Conservation (phyloP, 2,797 vertebrate species). For the Enteromius trimaculatus region DNA sequence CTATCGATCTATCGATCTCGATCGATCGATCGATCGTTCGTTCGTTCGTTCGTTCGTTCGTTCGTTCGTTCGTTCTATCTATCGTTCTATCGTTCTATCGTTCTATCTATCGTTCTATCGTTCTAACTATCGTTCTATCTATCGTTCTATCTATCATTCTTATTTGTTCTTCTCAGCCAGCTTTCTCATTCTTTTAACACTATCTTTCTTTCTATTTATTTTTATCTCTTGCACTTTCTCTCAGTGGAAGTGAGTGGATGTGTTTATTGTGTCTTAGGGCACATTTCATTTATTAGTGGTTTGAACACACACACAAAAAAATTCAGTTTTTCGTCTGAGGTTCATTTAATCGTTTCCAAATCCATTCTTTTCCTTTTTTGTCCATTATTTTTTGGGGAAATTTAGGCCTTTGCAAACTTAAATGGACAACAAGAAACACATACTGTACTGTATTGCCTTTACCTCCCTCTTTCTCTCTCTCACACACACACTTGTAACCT, state of each 20-base stretch:
- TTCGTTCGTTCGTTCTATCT: not conserved
- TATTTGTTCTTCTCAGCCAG: not conserved
- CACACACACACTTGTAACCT: constrained; percentile 8
- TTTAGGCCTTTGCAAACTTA: not conserved
- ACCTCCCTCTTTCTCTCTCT: not conserved
- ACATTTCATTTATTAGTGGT: constrained; percentile 6
- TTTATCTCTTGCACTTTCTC: not conserved
- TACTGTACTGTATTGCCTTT: not conserved
- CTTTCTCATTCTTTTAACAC: not conserved
- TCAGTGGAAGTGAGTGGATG: not conserved
- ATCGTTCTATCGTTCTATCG: not conserved
- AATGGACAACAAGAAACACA: not conserved
- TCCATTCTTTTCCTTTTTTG: not conserved
- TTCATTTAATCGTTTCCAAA: not conserved
- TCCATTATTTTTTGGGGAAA: not conserved
- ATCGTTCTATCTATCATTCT: not conserved
- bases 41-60: no score
- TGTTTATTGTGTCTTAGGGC: constrained; percentile 21
- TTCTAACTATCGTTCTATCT: not conserved
- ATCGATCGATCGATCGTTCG: no score
- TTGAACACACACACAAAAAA: not conserved
- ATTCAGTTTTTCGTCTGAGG: not conserved
- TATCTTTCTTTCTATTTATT: not conserved
- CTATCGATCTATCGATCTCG: not conserved
- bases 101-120: not conserved